Percentiles rank a stretch among this genome's conserved stretches.
Evolutionary conservation across 2,888 invertebrate species (phyloP).

Genomic region (Dryomyza anilis): DNA sequence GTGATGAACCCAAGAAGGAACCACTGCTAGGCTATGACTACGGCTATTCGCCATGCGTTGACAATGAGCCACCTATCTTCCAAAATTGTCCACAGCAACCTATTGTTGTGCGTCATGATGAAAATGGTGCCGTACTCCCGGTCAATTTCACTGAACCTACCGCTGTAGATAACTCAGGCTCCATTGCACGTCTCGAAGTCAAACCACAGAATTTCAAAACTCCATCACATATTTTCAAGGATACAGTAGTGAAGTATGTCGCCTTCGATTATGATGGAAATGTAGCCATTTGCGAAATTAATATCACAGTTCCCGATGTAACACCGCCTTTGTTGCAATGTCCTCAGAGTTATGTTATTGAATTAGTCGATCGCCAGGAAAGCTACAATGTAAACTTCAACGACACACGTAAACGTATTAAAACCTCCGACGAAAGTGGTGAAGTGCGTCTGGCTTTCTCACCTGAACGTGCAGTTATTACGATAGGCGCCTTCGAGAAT

Average conservation of each 20-base stretch:
- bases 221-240: conserved; percentile 85
- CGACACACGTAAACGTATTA: conserved; percentile 82
- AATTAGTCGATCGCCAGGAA: conserved; percentile 86
- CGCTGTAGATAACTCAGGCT: conserved; percentile 94
- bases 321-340: conserved; percentile 89
- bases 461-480: conserved; percentile 83
- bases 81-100: conserved; percentile 95
- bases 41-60: conserved; percentile 91
- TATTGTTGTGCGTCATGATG: conserved; percentile 85
- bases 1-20: conserved; percentile 82
- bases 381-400: conserved; percentile 91
- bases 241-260: conserved; percentile 91
- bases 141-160: conserved; percentile 93
- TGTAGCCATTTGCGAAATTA: conserved; percentile 95
- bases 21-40: conserved; percentile 91
- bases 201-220: conserved; percentile 90
- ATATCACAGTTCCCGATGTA: conserved; percentile 92
- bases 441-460: conserved; percentile 82
- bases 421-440: conserved; percentile 86
- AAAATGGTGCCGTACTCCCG: conserved; percentile 85
- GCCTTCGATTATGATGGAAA: conserved; percentile 98
- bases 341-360: conserved; percentile 92
- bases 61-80: conserved; percentile 95
- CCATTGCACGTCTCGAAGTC: conserved; percentile 89
- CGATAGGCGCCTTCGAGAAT: conserved; percentile 87